These are phyloP conservation scores for Matsumurasca onukii DNA, from an alignment of 1,140 invertebrate genomes.

Conservation along the genomic window DNA sequence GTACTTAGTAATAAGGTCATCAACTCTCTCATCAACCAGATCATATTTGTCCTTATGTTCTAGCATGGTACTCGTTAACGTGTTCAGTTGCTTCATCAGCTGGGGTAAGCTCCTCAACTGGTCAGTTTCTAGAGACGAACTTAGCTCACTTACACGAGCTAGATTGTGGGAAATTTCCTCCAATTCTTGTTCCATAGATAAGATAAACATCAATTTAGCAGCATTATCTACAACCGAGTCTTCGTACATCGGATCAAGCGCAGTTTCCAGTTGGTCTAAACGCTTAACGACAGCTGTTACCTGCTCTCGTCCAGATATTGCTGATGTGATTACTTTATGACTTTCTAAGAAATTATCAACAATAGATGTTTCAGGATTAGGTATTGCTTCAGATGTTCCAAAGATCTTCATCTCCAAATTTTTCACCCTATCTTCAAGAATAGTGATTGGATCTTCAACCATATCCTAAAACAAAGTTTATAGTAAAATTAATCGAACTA, in stretches of 20 bases:
- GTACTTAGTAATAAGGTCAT: neutral
- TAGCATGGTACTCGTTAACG: neutral
- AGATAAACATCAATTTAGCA: conserved; percentile 4
- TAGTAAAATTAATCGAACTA: too few relatives aligned
- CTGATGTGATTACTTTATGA: conserved; percentile 1
- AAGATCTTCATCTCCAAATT: neutral
- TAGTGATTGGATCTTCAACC: neutral
- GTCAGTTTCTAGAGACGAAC: neutral
- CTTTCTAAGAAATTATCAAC: neutral
- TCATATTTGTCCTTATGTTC: conserved; percentile 6
- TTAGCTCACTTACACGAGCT: neutral
- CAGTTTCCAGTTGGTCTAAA: conserved; percentile 9
- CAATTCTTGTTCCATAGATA: neutral
- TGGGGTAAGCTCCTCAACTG: neutral
- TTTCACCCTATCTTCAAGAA: neutral
- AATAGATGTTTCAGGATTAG: neutral
- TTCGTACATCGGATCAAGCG: conserved; percentile 16
- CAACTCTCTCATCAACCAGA: neutral
- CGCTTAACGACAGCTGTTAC: neutral
- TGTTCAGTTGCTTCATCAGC: neutral
- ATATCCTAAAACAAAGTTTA: too few relatives aligned
- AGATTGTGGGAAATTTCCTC: neutral
- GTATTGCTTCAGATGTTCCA: neutral
- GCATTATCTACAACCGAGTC: conserved; percentile 14
- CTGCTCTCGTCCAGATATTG: conserved; percentile 2